phyloP scores from a whole-genome alignment of 2,888 invertebrate species.

The Lamproptera curius region DNA sequence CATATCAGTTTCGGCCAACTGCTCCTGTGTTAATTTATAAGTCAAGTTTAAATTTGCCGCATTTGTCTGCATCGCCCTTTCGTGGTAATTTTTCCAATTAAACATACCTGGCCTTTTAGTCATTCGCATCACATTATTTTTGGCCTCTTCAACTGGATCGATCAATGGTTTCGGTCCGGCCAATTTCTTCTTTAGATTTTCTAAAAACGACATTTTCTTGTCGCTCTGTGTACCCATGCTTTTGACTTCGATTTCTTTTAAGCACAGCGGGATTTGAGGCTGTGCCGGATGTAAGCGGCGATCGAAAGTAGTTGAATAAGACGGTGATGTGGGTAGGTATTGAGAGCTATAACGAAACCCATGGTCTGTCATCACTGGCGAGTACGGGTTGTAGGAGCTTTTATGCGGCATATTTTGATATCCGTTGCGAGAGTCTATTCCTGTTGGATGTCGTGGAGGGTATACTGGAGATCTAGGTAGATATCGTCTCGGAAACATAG shows the following conservation, averaged over 20 bases:
- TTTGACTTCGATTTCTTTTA: conserved; percentile 67
- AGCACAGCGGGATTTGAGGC: conserved; percentile 51
- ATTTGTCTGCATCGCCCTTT: conserved; percentile 34
- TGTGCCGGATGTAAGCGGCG: conserved; percentile 31
- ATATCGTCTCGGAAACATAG: conserved; percentile 28
- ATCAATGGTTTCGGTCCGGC: conserved; percentile 31
- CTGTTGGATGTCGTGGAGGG: conserved; percentile 2
- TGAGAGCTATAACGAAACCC: conserved; percentile 5
- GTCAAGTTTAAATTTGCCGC: conserved; percentile 40
- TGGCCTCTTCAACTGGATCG: conserved; percentile 15
- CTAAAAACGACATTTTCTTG: conserved; percentile 41
- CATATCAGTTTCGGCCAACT: conserved; percentile 47
- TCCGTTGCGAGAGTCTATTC: conserved; percentile 20
- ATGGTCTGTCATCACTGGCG: not conserved
- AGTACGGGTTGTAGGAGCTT: not conserved
- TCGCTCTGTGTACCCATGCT: conserved; percentile 64
- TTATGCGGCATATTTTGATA: conserved; percentile 8
- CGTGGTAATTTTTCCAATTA: conserved; percentile 48
- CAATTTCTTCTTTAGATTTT: conserved; percentile 25
- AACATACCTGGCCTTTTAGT: conserved; percentile 34
- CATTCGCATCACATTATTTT: conserved; percentile 6
- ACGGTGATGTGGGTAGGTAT: conserved; percentile 17
- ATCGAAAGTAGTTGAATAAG: conserved; percentile 23
- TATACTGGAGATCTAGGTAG: conserved; percentile 24
- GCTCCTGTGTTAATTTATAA: conserved; percentile 43